Base-by-base conservation (phyloP, 2,888 invertebrate genomes). In the Palloptera scutellata region DNA sequence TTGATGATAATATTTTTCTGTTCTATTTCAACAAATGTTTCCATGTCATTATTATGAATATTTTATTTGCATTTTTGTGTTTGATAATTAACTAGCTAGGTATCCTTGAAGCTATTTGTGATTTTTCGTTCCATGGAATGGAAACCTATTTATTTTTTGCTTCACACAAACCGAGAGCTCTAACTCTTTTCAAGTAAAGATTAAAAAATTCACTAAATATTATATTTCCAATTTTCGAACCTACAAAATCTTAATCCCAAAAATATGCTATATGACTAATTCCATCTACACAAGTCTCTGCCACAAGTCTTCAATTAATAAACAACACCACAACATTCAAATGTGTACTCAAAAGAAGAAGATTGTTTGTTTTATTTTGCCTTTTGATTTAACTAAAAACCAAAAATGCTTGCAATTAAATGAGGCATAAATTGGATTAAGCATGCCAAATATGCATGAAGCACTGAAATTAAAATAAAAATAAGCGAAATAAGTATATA, bases 351-450 rank as follows among this genome's bases (percentile, higher is more conserved):
- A 30, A 6, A 10, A 1, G 30, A 45, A 13, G 59, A 45, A 48
- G 48, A 45, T 6, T 30, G 30, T 30, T 30, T 30, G 6, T 30
- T 13, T 51, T 53, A n/a, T 45, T 43, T 62, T 43, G 30, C 42
- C 1, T 54, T 41, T 17, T 41, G 17, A n/a, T n/a, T n/a, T n/a
- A 9, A 41, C 48, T 43, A 48, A 13, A 59, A 19, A 52, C 8
- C 41, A 53, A 42, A 62, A 71, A 69, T 69, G 55, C 53, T 60
- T 62, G 45, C 55, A 65, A 71, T 71, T 69, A 69, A 71, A 69
- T 71, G 67, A 71, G 54, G 66, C 71, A 67, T 69, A 61, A 69
- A 71, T 40, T 67, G 71, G 67, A 69, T 71, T 69, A 67, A 69
- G 48, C 63, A 64, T 60, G 65, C 63, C 67, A 69, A 67, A 71